Evolutionary conservation across 1,140 invertebrate species (phyloP), one percentile per base, ranked within the genome.

Genomic region (Delia radicum): DNA sequence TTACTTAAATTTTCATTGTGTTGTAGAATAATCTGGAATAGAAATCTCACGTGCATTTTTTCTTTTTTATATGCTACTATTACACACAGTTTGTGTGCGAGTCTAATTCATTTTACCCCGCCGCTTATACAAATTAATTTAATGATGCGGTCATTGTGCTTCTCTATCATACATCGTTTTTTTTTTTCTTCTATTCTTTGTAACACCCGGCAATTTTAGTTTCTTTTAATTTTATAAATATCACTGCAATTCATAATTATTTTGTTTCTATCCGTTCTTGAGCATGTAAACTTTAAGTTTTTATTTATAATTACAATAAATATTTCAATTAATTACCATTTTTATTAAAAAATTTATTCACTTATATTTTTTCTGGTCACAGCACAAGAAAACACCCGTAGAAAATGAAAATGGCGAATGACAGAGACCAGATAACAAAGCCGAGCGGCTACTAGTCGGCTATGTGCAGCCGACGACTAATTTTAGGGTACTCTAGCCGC

Each of bases 381-480:
- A 69, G 65, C 63, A 37, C 21, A 63, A 42, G 65, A 75, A 69
- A 48, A 75, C 24, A 63, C 62, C 74, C 62, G 65, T 67, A 37
- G 69, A 75, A 75, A 75, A 69, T 71, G 65, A 75, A 75, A 75
- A 75, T 75, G 74, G 74, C 74, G 74, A 75, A 75, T 75, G 74
- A 75, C 63, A 67, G n/a, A n/a, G n/a, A n/a, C n/a, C n/a, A n/a
- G n/a, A n/a, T n/a, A n/a, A n/a, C n/a, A n/a, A n/a, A n/a, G n/a
- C n/a, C n/a, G n/a, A n/a, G n/a, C n/a, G n/a, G n/a, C n/a, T n/a
- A n/a, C n/a, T n/a, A n/a, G n/a, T n/a, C n/a, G n/a, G n/a, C n/a
- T n/a, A n/a, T n/a, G n/a, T n/a, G n/a, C n/a, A n/a, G n/a, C n/a
- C n/a, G n/a, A n/a, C n/a, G n/a, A n/a, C n/a, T n/a, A n/a, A n/a